Conservation (phyloP, 2,797 vertebrate genomes). For the Diglossa cyanea region DNA sequence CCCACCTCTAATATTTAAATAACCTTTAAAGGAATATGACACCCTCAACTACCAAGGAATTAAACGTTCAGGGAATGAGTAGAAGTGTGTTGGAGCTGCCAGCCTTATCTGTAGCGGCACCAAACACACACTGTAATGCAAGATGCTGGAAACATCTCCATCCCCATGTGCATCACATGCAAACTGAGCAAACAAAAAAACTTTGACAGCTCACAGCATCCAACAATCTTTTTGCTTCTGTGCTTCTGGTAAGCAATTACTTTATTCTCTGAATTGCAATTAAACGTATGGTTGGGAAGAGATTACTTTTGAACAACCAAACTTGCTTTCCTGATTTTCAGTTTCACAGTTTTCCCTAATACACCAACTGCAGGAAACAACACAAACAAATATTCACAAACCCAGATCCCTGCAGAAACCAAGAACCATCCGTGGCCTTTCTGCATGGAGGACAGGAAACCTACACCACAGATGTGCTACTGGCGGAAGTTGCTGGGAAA, state of each 20-base stretch:
- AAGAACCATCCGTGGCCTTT: neutral
- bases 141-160: neutral
- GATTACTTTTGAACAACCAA: neutral
- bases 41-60: neutral
- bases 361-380: neutral
- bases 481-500: neutral
- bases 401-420: neutral
- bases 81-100: neutral
- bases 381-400: neutral
- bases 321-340: neutral
- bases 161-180: neutral
- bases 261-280: neutral
- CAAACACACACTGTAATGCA: neutral
- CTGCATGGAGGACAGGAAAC: neutral
- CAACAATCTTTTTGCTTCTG: neutral
- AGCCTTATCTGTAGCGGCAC: neutral
- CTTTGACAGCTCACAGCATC: neutral
- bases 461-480: neutral
- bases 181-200: neutral
- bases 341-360: neutral
- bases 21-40: neutral
- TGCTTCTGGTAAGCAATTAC: neutral
- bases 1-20: neutral
- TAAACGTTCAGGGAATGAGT: neutral
- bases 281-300: neutral